phyloP scores from a whole-genome alignment of 2,888 invertebrate species.

The Mechanitis messenoides region DNA sequence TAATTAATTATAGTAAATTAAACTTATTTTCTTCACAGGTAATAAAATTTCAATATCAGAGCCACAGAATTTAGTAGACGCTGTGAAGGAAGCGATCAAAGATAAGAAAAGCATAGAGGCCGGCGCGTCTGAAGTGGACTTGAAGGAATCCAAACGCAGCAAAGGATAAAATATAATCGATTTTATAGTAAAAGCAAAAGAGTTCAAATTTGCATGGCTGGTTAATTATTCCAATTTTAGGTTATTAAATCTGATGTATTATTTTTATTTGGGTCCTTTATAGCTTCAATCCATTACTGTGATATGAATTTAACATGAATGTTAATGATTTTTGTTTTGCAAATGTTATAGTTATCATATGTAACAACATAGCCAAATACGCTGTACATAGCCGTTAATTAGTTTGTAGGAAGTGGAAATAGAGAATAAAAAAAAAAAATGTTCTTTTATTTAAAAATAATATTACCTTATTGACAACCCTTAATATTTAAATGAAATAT shows the following conservation, averaged over 20 bases:
- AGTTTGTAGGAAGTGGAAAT: slow-evolving; percentile 68
- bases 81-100: slow-evolving; percentile 77
- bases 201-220: slow-evolving; percentile 15
- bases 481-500: not conserved
- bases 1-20: not conserved
- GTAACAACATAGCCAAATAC: slow-evolving; percentile 19
- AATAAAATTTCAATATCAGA: slow-evolving; percentile 78
- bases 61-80: slow-evolving; percentile 76
- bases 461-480: not conserved
- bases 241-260: slow-evolving; percentile 9
- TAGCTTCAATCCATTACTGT: slow-evolving; percentile 19
- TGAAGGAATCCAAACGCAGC: slow-evolving; percentile 63
- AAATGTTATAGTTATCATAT: slow-evolving; percentile 12
- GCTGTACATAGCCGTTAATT: slow-evolving; percentile 73
- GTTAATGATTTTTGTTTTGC: slow-evolving; percentile 14
- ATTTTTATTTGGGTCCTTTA: slow-evolving; percentile 11
- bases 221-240: slow-evolving; percentile 24
- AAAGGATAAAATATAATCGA: slow-evolving; percentile 48
- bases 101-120: slow-evolving; percentile 63
- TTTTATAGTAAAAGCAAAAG: slow-evolving; percentile 17
- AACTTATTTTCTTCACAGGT: slow-evolving; percentile 60
- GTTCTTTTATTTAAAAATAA: slow-evolving; percentile 24
- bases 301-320: slow-evolving; percentile 22
- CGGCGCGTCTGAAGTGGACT: slow-evolving; percentile 39
- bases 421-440: slow-evolving; percentile 35